Evolutionary conservation across 2,888 invertebrate genomes (phyloP), one percentile per base, ranked within the genome.

Genomic region (Cistogaster globosa): DNA sequence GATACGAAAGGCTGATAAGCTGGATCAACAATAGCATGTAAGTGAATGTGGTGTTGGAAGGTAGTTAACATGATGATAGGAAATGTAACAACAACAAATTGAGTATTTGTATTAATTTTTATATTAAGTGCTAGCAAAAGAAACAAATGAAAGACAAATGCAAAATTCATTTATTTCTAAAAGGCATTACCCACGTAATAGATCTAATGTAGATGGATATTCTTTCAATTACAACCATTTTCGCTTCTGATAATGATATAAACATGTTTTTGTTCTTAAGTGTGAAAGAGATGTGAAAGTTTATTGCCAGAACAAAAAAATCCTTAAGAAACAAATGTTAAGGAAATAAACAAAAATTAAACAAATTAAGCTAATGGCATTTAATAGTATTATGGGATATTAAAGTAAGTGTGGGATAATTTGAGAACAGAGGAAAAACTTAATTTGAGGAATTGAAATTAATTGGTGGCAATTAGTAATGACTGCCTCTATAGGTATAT

Each of bases 301-400:
- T 67, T 65, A 18, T 60, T 14, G 57, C 51, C 78, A 45, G 12
- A 26, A 26, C 26, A 18, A 18, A 20, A n/a, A 48, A 48, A 48
- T 62, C 36, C 16, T 74, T 67, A 18, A 16, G 2, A 58, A 42
- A 11, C 2, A 36, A 48, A 51, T 45, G 20, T 42, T 58, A 26
- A 58, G 20, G n/a, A 42, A 53, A 20, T 20, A 65, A 22, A 22
- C 18, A 55, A 12, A 57, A 32, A 36, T 51, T 42, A 65, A 65
- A 77, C 77, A 72, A 81, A 81, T 84, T 84, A 81, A 68, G 84
- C 81, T 84, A 84, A 84, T 84, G 84, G 68, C 68, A 81, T 77
- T 80, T 74, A 81, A 62, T 84, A 58, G 84, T 57, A 81, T 84
- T 77, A 81, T 81, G 68, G 67, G 71, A 32, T 62, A 62, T 69